Evolutionary conservation across 1,140 invertebrate genomes (phyloP), one percentile per base, ranked within the genome.

Genomic region (Saccostrea echinata): DNA sequence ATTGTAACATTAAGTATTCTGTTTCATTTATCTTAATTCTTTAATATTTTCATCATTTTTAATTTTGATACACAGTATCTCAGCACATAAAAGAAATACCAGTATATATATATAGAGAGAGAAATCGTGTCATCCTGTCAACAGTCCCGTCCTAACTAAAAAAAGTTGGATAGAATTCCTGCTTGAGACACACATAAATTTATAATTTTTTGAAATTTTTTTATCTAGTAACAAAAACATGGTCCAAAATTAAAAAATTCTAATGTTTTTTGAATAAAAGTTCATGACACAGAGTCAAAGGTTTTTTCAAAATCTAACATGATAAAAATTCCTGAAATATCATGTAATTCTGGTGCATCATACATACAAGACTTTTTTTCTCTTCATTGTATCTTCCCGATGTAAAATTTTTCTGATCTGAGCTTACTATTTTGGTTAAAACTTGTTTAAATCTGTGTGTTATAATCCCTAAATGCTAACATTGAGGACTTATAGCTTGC

Each of bases 61-160:
- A n/a, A 89, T 61, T 52, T 64, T 55, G 18, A 84, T 87, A 13
- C 57, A 52, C 27, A 86, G 21, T 80, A 89, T 84, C 86, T 89
- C 85, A 6, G 86, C 86, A 61, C 86, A 84, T 33, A 86, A 68
- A 4, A 89, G 55, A 84, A 86, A 89, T 3, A n/a, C n/a, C n/a
- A n/a, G n/a, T n/a, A n/a, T n/a, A n/a, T n/a, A n/a, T n/a, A n/a
- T n/a, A 86, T 27, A 55, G 86, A 84, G 6, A 6, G 35, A 18
- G 88, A 86, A 2, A 90, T 64, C 1, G 86, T 55, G 71, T 90
- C 89, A 8, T 86, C 89, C 80, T 88, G 89, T 61, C 85, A 51
- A 76, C 86, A 89, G 24, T 86, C 84, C 27, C 68, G 68, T 1
- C 51, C 81, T 43, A 86, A 68, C 8, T 43, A 24, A 13, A 89